Conservation (phyloP, 2,113 vertebrate species). For the Trinectes maculatus region DNA sequence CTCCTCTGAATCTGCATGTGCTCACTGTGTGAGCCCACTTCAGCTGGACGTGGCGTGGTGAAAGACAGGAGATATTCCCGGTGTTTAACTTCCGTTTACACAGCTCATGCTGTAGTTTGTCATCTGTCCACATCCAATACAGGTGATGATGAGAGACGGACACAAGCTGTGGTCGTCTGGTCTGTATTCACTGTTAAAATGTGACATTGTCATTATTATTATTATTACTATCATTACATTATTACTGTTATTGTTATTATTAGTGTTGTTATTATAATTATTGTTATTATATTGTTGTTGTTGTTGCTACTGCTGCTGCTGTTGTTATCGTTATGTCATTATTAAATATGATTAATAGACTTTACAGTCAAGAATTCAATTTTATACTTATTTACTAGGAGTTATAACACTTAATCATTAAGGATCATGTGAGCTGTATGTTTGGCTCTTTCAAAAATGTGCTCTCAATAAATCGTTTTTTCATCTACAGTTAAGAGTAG, state of each 20-base stretch:
- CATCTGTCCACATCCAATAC: constrained; percentile 26
- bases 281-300: not conserved
- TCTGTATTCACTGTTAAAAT: too few species aligned
- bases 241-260: not conserved
- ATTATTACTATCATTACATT: not conserved
- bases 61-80: constrained; percentile 36
- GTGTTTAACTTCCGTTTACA: constrained; percentile 44
- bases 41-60: constrained; percentile 6
- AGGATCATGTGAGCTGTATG: too few species aligned
- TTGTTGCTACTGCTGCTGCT: too few species aligned
- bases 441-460: too few species aligned
- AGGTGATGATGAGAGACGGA: not conserved
- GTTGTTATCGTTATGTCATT: too few species aligned
- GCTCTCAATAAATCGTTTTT: too few species aligned
- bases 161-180: not conserved
- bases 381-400: too few species aligned
- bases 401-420: too few species aligned
- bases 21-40: constrained; percentile 22
- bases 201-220: not conserved
- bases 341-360: too few species aligned
- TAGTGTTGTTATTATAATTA: not conserved
- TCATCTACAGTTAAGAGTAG: too few species aligned
- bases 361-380: too few species aligned
- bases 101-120: constrained; percentile 24
- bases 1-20: not conserved